Evolutionary conservation across 2,888 invertebrate species (phyloP), one percentile per base, ranked within the genome.

Genomic region (Epinotia nisella): DNA sequence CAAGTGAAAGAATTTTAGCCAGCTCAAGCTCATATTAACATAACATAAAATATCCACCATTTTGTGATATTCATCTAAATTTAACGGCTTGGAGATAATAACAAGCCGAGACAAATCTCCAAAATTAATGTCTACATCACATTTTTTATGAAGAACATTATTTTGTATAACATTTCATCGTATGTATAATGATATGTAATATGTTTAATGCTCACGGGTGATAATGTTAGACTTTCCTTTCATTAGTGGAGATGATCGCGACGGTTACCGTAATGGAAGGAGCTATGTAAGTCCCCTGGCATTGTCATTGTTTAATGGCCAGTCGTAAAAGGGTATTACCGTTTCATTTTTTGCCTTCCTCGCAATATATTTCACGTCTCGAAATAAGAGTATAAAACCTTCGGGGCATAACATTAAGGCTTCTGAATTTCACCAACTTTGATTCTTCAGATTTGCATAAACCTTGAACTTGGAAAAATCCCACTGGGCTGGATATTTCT

Each of bases 261-360:
- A 39, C 64, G 58, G 58, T 73, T 73, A 69, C 69, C 55, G n/a
- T 73, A 73, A 69, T 73, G 51, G 69, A 41, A 24, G 53, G n/a
- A 62, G 59, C 51, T 41, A 72, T 68, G 72, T 72, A 77, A 78
- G 79, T 76, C 77, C 77, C 76, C 80, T 85, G 83, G 74, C 76
- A 77, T 78, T 85, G 87, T 86, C 86, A 85, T 84, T 87, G 85
- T 86, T 87, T 87, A 87, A 88, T 86, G 83, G 80, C 77, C 78
- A 76, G 76, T 82, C 85, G 82, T 87, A 87, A 87, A 86, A 80
- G 80, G 78, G 80, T 82, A 85, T 84, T 84, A 83, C 79, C 72
- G 58, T 73, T 73, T 66, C 72, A 68, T 66, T 66, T 60, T 66
- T 73, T 53, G 10, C 62, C 39, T 65, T 19, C 35, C 67, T 66